A percentile compares a stretch with the other conserved stretches of the same genome.
Evolutionary conservation across 2,888 invertebrate species (phyloP).

Genomic region (Oxycera nigricornis): DNA sequence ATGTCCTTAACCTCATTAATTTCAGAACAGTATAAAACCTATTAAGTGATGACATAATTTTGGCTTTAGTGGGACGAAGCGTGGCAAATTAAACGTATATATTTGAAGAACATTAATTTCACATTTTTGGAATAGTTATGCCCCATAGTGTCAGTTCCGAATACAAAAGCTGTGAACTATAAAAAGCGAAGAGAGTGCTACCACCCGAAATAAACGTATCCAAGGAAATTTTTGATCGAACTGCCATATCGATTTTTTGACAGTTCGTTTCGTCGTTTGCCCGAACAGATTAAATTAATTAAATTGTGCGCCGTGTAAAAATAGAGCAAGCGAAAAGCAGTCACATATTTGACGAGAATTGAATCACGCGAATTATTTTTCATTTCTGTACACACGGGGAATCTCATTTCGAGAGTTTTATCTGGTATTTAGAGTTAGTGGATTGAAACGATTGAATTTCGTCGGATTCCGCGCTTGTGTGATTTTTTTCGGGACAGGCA

Average conservation of each 20-base stretch:
- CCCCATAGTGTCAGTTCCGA: no score
- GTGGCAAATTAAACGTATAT: no score
- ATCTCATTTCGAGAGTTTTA: background rate
- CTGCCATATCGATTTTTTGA: constrained; percentile 21
- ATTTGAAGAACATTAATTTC: no score
- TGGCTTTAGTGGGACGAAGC: no score
- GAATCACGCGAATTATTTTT: background rate
- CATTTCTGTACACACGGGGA: background rate
- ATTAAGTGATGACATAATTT: background rate
- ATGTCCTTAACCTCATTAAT: background rate
- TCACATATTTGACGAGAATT: background rate
- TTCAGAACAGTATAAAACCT: background rate
- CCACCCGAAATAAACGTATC: no score
- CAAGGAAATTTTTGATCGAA: background rate
- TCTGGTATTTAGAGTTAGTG: no score
- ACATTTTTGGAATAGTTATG: no score
- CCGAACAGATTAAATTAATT: background rate
- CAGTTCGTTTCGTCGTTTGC: background rate
- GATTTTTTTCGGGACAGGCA: no score
- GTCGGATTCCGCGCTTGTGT: no score
- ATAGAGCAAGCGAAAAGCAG: background rate
- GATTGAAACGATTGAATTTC: no score
- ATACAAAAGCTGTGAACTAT: background rate
- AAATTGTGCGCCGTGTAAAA: background rate
- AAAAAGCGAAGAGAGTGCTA: no score